A percentile compares a stretch with the other conserved stretches of the same genome.
These are phyloP conservation scores for Deladenus siricidicola DNA, from an alignment of 2,888 invertebrate genomes.

Conservation along the genomic window DNA sequence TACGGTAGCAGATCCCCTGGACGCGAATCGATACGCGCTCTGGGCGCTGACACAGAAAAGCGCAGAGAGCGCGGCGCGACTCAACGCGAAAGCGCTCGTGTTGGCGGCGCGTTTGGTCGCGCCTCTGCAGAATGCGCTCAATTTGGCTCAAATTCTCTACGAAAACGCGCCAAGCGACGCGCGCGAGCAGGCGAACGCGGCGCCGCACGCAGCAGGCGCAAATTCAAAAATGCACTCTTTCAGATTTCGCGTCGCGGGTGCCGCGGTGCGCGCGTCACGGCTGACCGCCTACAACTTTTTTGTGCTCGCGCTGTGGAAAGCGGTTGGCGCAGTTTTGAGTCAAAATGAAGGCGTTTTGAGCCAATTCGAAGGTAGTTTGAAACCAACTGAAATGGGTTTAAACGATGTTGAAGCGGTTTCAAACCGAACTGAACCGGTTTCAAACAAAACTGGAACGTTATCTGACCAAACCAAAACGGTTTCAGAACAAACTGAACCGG, in stretches of 20 bases:
- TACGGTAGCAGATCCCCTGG: too few species aligned
- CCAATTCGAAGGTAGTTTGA: background rate
- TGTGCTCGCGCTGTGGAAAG: background rate
- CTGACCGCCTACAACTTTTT: constrained; percentile 4
- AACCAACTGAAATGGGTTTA: too few species aligned
- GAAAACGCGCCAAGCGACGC: too few species aligned
- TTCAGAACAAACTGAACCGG: too few species aligned
- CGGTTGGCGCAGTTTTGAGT: background rate
- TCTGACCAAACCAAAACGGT: too few species aligned
- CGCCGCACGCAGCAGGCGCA: too few species aligned
- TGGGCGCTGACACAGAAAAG: constrained; percentile 8
- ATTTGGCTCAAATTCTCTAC: too few species aligned
- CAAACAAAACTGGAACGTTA: too few species aligned
- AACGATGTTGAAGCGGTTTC: too few species aligned
- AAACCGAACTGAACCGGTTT: too few species aligned
- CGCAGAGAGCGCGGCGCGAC: background rate
- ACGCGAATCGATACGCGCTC: constrained; percentile 8
- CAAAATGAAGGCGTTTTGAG: background rate
- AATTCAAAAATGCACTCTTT: background rate
- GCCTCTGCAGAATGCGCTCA: too few species aligned
- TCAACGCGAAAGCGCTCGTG: background rate
- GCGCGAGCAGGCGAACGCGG: too few species aligned
- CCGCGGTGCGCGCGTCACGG: background rate
- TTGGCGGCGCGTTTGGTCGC: background rate
- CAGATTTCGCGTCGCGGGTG: background rate